phyloP scores from a whole-genome alignment of 64 coral and sea anemone genomes.

The Trachythela sp. region DNA sequence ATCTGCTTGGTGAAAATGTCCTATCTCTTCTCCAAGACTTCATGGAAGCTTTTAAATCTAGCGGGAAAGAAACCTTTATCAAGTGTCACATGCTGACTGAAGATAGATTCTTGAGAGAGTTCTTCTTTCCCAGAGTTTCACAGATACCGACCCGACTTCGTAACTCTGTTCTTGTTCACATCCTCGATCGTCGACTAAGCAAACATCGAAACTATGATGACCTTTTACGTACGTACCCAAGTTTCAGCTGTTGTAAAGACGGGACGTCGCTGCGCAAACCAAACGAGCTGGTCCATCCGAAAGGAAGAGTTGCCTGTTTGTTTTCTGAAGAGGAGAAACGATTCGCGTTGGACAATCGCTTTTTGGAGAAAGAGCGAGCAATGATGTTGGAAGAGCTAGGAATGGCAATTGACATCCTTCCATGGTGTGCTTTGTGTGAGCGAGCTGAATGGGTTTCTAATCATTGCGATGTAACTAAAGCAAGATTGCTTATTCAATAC shows the following conservation, averaged over 20 bases:
- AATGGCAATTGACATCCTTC: constrained; percentile 52
- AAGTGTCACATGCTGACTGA: background rate
- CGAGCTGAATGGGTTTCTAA: constrained; percentile 54
- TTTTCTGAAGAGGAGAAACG: constrained; percentile 52
- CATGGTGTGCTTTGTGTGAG: constrained; percentile 52
- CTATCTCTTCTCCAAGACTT: background rate
- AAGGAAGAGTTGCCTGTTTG: constrained; percentile 18
- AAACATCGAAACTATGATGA: constrained; percentile 21
- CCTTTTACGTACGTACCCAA: constrained; percentile 25
- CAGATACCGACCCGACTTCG: background rate
- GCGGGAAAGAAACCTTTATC: background rate
- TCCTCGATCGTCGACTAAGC: background rate
- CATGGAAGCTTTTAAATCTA: background rate
- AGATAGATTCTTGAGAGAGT: background rate
- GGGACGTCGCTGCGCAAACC: constrained; percentile 47
- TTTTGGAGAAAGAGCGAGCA: constrained; percentile 33
- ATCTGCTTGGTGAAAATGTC: background rate
- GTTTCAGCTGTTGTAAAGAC: constrained; percentile 51
- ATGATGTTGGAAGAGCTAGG: constrained; percentile 52
- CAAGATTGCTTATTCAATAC: background rate
- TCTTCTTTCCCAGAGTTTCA: background rate
- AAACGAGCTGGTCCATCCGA: constrained; percentile 51
- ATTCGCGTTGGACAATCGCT: constrained; percentile 53
- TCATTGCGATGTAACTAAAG: constrained; percentile 21
- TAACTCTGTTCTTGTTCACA: background rate